Percentiles rank a stretch among this genome's conserved stretches.
phyloP scores from a whole-genome alignment of 35 echinoderm and acorn worm species.

The Eucidaris tribuloides region DNA sequence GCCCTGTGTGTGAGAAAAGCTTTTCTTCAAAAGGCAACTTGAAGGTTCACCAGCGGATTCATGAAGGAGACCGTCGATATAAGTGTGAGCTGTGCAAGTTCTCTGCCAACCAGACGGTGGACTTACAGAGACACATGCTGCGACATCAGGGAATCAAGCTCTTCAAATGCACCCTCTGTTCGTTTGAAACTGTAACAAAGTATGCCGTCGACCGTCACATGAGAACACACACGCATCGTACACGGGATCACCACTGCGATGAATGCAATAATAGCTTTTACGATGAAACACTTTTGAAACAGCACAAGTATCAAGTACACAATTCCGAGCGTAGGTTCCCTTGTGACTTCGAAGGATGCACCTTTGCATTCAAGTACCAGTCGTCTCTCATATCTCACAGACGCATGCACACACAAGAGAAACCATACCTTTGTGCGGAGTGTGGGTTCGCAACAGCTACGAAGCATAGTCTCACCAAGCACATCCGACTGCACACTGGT shows the following conservation, averaged over 20 bases:
- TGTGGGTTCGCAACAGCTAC: slow-evolving; percentile 73
- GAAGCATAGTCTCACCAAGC: slow-evolving; percentile 73
- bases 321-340: slow-evolving; percentile 31
- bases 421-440: slow-evolving; percentile 70
- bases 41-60: slow-evolving; percentile 64
- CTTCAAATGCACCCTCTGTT: slow-evolving; percentile 71
- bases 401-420: slow-evolving; percentile 78
- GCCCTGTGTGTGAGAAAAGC: slow-evolving; percentile 34
- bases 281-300: slow-evolving; percentile 47
- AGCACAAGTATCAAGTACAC: slow-evolving; percentile 67
- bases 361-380: slow-evolving; percentile 49
- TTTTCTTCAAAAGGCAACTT: slow-evolving; percentile 54
- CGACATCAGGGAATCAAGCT: slow-evolving; percentile 86
- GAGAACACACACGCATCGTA: slow-evolving; percentile 49
- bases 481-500: slow-evolving; percentile 81
- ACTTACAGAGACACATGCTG: slow-evolving; percentile 77
- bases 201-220: slow-evolving; percentile 60
- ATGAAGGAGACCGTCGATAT: slow-evolving; percentile 64
- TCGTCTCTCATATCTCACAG: slow-evolving; percentile 54
- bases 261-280: slow-evolving; percentile 55
- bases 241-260: slow-evolving; percentile 54
- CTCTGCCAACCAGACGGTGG: slow-evolving; percentile 37
- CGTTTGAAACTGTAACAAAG: slow-evolving; percentile 48
- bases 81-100: slow-evolving; percentile 68
- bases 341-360: slow-evolving; percentile 74